phyloP scores from a whole-genome alignment of 2,888 invertebrate genomes.

The Agapetus fuscipes region DNA sequence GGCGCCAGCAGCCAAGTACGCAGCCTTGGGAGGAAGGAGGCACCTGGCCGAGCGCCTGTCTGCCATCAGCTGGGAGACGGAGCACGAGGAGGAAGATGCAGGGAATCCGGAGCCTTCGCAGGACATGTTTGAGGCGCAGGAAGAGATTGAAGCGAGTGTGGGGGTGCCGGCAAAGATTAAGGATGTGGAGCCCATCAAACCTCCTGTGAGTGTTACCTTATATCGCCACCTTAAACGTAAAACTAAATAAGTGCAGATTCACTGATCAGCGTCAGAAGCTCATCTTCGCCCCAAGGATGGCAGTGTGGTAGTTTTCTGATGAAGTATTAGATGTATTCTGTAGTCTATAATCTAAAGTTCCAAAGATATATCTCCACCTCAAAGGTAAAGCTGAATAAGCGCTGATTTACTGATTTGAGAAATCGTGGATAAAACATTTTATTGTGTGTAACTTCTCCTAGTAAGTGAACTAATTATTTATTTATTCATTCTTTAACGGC shows the following conservation, averaged over 20 bases:
- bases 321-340: too few relatives aligned
- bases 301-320: too few relatives aligned
- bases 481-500: too few relatives aligned
- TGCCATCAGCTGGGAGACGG: constrained; percentile 43
- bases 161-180: constrained; percentile 39
- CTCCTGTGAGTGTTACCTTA: constrained; percentile 35
- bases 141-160: constrained; percentile 35
- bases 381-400: too few relatives aligned
- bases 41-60: constrained; percentile 71
- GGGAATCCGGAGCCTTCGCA: background rate
- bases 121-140: constrained; percentile 28
- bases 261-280: background rate
- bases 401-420: too few relatives aligned
- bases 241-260: too few relatives aligned
- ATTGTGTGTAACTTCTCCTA: too few relatives aligned
- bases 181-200: constrained; percentile 35
- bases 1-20: constrained; percentile 82
- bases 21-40: constrained; percentile 64
- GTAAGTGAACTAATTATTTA: too few relatives aligned
- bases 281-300: background rate
- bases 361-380: too few relatives aligned
- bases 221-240: too few relatives aligned
- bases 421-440: too few relatives aligned
- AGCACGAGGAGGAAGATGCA: constrained; percentile 19
- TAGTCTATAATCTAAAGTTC: too few relatives aligned